These are phyloP conservation scores for Porites australiensis DNA, from an alignment of 64 coral and sea anemone genomes.

Conservation along the genomic window DNA sequence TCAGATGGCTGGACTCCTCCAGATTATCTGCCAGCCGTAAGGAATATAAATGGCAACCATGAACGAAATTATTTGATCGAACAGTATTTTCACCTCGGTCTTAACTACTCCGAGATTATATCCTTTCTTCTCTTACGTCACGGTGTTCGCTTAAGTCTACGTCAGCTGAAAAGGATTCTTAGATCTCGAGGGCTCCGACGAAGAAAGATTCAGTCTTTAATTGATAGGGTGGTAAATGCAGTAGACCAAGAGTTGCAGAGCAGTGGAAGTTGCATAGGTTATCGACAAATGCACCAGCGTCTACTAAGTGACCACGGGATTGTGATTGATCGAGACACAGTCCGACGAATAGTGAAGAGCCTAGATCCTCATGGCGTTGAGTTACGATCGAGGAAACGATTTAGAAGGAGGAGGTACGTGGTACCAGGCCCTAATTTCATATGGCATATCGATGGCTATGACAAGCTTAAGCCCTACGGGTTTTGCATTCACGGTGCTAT, in stretches of 20 bases:
- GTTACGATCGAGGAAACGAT: not conserved
- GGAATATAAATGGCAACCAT: not conserved
- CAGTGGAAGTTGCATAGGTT: conserved; percentile 34
- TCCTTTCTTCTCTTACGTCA: conserved; percentile 24
- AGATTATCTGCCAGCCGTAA: conserved; percentile 6
- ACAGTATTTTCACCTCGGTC: conserved; percentile 32
- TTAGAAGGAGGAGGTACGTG: conserved; percentile 31
- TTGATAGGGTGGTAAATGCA: conserved; percentile 14
- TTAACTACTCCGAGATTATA: conserved; percentile 16
- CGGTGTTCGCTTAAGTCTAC: conserved; percentile 42
- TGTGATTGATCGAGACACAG: conserved; percentile 41
- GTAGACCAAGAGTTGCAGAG: conserved; percentile 24
- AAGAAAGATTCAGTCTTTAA: not conserved
- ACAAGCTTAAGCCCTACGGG: no score
- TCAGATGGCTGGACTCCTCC: not conserved
- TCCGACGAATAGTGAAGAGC: not conserved
- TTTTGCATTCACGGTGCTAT: not conserved
- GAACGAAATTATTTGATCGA: conserved; percentile 16
- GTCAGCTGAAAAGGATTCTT: conserved; percentile 61
- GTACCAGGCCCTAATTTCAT: conserved; percentile 18
- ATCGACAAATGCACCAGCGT: conserved; percentile 12
- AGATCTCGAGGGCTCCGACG: conserved; percentile 29
- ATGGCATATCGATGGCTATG: conserved; percentile 15
- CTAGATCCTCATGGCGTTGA: conserved; percentile 10
- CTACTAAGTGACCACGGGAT: conserved; percentile 28